phyloP scores from a whole-genome alignment of 92 coral and sea anemone genomes.

The Parazoanthus darwini region DNA sequence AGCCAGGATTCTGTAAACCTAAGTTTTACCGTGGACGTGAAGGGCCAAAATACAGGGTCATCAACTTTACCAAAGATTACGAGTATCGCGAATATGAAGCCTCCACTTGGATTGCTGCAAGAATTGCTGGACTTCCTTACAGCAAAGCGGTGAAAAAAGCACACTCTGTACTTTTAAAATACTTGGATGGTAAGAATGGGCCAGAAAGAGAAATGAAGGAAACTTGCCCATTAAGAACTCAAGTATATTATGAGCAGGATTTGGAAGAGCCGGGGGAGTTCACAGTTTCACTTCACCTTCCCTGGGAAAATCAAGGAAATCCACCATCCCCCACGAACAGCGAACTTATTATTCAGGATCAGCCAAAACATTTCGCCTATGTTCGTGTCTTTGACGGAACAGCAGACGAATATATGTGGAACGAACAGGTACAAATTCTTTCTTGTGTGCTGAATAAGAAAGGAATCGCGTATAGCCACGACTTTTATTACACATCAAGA shows the following conservation, averaged over 20 bases:
- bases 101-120: constrained; percentile 78
- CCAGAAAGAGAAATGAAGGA: constrained; percentile 68
- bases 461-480: constrained; percentile 51
- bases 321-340: constrained; percentile 76
- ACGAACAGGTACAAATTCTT: constrained; percentile 38
- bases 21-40: constrained; percentile 75
- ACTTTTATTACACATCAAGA: constrained; percentile 61
- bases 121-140: constrained; percentile 50
- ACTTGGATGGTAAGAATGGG: constrained; percentile 77
- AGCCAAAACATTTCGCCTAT: constrained; percentile 75
- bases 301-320: constrained; percentile 60
- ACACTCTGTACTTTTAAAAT: constrained; percentile 59
- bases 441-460: constrained; percentile 58
- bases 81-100: constrained; percentile 76
- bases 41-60: constrained; percentile 75
- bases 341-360: constrained; percentile 72
- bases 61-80: constrained; percentile 74
- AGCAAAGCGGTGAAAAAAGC: constrained; percentile 68
- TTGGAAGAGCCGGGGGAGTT: constrained; percentile 59
- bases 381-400: constrained; percentile 66
- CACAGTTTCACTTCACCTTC: constrained; percentile 72
- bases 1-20: constrained; percentile 62
- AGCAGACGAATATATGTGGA: constrained; percentile 51
- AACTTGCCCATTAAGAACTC: constrained; percentile 75
- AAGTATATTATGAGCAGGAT: constrained; percentile 53